Percentiles rank a stretch among this genome's conserved stretches.
These are phyloP conservation scores for Phenganax stokvisi DNA, from an alignment of 92 coral and sea anemone species.

Conservation along the genomic window DNA sequence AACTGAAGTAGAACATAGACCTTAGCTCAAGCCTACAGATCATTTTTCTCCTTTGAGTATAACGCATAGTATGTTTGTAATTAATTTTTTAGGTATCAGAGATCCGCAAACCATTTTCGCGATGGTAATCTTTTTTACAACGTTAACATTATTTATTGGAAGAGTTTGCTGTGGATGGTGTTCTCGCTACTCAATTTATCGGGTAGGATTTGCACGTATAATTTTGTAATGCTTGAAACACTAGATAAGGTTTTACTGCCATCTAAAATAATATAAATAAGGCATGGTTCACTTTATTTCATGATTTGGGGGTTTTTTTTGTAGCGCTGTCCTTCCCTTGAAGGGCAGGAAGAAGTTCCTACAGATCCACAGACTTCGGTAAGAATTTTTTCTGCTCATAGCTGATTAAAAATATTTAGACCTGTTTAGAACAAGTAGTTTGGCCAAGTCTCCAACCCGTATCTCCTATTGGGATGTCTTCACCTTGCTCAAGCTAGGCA, in stretches of 20 bases:
- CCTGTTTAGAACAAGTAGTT: no score
- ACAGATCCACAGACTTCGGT: slow-evolving; percentile 21
- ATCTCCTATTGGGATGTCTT: no score
- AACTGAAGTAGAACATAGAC: no score
- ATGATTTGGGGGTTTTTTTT: neutral
- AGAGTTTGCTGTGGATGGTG: slow-evolving; percentile 84
- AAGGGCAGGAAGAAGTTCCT: slow-evolving; percentile 24
- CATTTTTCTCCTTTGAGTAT: no score
- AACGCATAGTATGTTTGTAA: neutral
- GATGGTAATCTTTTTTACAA: slow-evolving; percentile 60
- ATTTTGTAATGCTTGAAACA: no score
- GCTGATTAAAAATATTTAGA: no score
- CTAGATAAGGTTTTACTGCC: no score
- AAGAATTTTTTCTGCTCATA: neutral
- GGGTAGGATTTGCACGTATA: slow-evolving; percentile 45
- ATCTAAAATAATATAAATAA: no score
- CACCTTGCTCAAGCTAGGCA: no score
- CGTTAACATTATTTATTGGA: slow-evolving; percentile 60
- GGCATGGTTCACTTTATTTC: neutral
- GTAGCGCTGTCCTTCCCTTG: slow-evolving; percentile 24
- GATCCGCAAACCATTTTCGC: slow-evolving; percentile 95
- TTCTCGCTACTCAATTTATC: slow-evolving; percentile 72
- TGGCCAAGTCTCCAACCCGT: no score
- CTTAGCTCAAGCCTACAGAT: no score
- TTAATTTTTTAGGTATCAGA: slow-evolving; percentile 57